Conservation (phyloP, 2,113 vertebrate species). For the Crotalus horridus region DNA sequence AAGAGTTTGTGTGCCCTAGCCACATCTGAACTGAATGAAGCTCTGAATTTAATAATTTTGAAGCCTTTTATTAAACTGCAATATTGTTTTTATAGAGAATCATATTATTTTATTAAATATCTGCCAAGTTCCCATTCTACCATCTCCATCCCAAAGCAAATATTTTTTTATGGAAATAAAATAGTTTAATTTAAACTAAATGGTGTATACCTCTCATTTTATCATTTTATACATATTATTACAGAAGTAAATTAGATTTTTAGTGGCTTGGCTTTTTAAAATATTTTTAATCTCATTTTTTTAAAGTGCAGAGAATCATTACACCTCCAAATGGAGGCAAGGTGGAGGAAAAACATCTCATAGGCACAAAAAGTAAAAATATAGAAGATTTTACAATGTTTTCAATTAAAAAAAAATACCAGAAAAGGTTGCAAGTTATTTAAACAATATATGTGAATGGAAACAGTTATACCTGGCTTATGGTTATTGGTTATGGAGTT, state of each 20-base stretch:
- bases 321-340: neutral
- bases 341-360: neutral
- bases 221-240: neutral
- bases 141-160: slow-evolving; percentile 59
- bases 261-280: neutral
- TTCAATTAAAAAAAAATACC: neutral
- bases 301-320: neutral
- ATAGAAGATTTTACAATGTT: neutral
- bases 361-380: neutral
- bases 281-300: neutral
- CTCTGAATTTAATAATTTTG: slow-evolving; percentile 66
- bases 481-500: neutral
- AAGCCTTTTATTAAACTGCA: slow-evolving; percentile 66
- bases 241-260: neutral
- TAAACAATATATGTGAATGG: neutral
- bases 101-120: slow-evolving; percentile 71
- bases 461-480: neutral
- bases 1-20: slow-evolving; percentile 39
- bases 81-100: slow-evolving; percentile 68
- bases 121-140: slow-evolving; percentile 66
- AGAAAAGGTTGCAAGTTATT: neutral
- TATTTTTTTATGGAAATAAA: slow-evolving; percentile 70
- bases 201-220: slow-evolving; percentile 46
- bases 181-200: slow-evolving; percentile 71
- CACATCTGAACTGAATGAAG: slow-evolving; percentile 74